Base-by-base conservation (phyloP, 2,888 invertebrate species). In the Thysanoteuthis rhombus region DNA sequence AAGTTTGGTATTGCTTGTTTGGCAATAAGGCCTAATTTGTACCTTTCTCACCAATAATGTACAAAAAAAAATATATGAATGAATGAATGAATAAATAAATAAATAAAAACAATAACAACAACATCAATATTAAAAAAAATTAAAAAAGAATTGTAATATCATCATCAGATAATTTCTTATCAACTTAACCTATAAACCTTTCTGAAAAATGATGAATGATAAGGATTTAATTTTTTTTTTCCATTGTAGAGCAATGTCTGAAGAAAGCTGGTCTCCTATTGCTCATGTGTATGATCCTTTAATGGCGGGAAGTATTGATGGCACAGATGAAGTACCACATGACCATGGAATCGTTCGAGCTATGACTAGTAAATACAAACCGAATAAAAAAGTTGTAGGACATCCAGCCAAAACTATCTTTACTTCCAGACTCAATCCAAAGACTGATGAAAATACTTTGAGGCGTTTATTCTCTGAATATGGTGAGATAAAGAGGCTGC, bases 301-400 rank as follows among this genome's bases (percentile, higher is more conserved):
- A 93, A 98, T 98, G 97, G 98, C 98, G 94, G 99, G 98, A 19
- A 98, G 98, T 94, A 98, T 99, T 93, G 99, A 99, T 97, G 98
- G 98, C 95, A 98, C 98, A 0, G 98, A 99, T 96, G 97, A 97
- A 0, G 98, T 98, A 94, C 98, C 99, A 0, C 99, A 99, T 95
- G 99, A 99, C 96, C 98, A 97, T 94, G 99, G 98, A 3, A 97
- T 99, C 39, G 96, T 98, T 32, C 97, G 98, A 95, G 99, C 99
- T 0, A 96, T 98, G 90, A 97, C 97, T 95, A 97, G 98, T 0
- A 96, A 95, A 89, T 97, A 97, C 94, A 96, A 96, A 94, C 96
- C 96, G 8, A 96, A 96, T 94, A 96, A 96, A 94, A 94, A 94
- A 94, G 98, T 98, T 5, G 97, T 97, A 96, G 98, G 98, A 25